Conservation (phyloP, 37 sponge, comb jelly and placozoan species). For the Diacarnus erythraeanus region DNA sequence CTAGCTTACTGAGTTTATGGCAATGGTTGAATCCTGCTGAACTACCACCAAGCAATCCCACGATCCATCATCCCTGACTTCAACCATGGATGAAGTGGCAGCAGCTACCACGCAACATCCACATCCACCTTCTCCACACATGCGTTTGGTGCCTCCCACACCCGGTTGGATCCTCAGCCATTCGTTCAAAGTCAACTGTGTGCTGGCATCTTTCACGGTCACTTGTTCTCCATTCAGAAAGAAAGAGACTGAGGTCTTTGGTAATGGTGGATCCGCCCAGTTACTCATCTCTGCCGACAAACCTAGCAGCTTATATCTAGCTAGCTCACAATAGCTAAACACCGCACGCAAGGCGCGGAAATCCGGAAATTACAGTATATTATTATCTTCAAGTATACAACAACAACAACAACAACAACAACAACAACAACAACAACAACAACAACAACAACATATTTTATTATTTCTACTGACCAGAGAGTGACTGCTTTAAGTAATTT, state of each 20-base stretch:
- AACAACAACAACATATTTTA: no score
- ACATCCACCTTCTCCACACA: constrained; percentile 87
- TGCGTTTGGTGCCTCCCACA: constrained; percentile 72
- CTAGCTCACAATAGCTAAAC: no score
- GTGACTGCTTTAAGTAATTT: no score
- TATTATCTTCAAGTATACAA: no score
- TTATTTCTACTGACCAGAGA: no score
- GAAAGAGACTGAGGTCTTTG: constrained; percentile 62
- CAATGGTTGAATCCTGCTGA: constrained; percentile 34
- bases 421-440: no score
- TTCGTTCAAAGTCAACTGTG: constrained; percentile 59
- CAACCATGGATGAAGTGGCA: background rate
- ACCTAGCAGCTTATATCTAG: no score
- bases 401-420: no score
- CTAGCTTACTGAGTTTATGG: constrained; percentile 78
- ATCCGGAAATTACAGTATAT: no score
- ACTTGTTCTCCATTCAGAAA: constrained; percentile 44
- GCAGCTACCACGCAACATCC: constrained; percentile 74
- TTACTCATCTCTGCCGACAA: background rate
- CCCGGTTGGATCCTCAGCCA: constrained; percentile 71
- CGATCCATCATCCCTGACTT: background rate
- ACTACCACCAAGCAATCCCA: constrained; percentile 22
- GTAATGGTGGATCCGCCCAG: background rate
- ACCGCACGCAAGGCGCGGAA: no score
- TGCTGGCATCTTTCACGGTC: constrained; percentile 25